These are phyloP conservation scores for Eupithecia subfuscata DNA, from an alignment of 2,888 invertebrate genomes.

Conservation along the genomic window DNA sequence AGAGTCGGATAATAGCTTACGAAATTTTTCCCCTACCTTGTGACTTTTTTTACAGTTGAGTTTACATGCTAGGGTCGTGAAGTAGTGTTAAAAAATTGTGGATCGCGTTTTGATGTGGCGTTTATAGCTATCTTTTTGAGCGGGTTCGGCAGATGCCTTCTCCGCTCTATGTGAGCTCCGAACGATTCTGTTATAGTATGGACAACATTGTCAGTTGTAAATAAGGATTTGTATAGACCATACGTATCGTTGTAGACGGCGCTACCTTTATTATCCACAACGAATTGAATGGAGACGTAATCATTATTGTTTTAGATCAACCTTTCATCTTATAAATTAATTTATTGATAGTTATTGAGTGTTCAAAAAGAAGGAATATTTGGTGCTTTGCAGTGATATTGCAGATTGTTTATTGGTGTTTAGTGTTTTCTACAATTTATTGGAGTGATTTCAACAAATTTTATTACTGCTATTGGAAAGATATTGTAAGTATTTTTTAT, in stretches of 20 bases:
- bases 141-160: slow-evolving; percentile 72
- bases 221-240: slow-evolving; percentile 83
- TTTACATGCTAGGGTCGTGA: slow-evolving; percentile 77
- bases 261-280: slow-evolving; percentile 61
- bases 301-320: slow-evolving; percentile 53
- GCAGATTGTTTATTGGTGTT: slow-evolving; percentile 71
- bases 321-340: slow-evolving; percentile 48
- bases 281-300: slow-evolving; percentile 59
- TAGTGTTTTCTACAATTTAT: slow-evolving; percentile 67
- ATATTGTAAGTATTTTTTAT: slow-evolving; percentile 72
- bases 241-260: slow-evolving; percentile 78
- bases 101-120: slow-evolving; percentile 69
- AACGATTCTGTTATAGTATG: slow-evolving; percentile 76
- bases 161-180: slow-evolving; percentile 72
- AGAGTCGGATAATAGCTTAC: slow-evolving; percentile 80
- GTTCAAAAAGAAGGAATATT: slow-evolving; percentile 72
- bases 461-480: slow-evolving; percentile 59
- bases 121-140: slow-evolving; percentile 68
- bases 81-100: slow-evolving; percentile 78
- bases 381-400: slow-evolving; percentile 66
- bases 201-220: slow-evolving; percentile 83
- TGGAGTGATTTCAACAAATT: slow-evolving; percentile 56
- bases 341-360: slow-evolving; percentile 51
- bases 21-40: slow-evolving; percentile 83
- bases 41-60: slow-evolving; percentile 81